Percentiles rank a stretch among this genome's conserved stretches.
Conservation (phyloP, 2,888 invertebrate species). For the Stenchaetothrips biformis region DNA sequence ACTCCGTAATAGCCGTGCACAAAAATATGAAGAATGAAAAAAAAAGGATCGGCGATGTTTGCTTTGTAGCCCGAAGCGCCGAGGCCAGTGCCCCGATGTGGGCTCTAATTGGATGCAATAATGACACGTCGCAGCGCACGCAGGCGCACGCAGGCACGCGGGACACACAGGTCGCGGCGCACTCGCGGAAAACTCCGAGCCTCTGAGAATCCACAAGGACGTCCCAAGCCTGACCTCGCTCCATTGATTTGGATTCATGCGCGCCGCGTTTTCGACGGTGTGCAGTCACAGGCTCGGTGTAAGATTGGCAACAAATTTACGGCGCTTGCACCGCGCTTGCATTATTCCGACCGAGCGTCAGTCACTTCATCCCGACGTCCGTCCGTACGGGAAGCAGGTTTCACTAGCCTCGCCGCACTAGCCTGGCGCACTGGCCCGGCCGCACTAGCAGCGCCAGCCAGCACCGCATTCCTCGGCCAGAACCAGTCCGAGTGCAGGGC, state of each 20-base stretch:
- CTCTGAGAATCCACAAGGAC: too few species aligned
- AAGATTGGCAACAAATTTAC: too few species aligned
- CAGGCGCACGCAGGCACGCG: neutral
- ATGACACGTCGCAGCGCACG: neutral
- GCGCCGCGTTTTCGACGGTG: too few species aligned
- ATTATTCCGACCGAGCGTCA: neutral
- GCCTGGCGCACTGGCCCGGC: neutral
- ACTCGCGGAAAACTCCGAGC: too few species aligned
- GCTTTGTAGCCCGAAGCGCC: neutral
- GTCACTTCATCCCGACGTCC: neutral
- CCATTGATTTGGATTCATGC: too few species aligned
- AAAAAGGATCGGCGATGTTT: neutral
- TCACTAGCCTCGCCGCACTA: neutral
- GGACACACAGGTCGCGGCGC: too few species aligned
- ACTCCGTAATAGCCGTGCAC: too few species aligned
- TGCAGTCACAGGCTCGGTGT: too few species aligned
- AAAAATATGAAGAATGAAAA: neutral
- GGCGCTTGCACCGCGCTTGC: too few species aligned
- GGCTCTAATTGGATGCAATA: neutral
- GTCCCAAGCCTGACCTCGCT: too few species aligned
- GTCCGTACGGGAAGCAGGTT: conserved; percentile 11
- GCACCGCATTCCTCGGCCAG: neutral
- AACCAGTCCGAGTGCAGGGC: neutral
- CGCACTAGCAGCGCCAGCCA: neutral
- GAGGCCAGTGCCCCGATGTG: neutral